These are phyloP conservation scores for Euura saliciscinereae DNA, from an alignment of 1,140 invertebrate species.

Conservation along the genomic window DNA sequence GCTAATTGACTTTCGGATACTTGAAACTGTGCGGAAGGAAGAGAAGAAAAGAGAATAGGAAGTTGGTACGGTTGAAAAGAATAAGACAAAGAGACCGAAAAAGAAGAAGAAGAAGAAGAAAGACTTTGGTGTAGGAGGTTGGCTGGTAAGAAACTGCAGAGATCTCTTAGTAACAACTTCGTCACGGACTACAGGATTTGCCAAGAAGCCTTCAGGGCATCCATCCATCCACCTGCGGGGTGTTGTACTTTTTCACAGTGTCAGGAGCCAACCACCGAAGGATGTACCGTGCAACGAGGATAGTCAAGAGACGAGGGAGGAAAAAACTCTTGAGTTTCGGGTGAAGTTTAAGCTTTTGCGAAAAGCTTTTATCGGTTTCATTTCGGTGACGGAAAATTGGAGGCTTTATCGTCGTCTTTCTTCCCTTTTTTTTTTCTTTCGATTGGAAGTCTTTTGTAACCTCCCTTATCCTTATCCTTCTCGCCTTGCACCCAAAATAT, in stretches of 20 bases:
- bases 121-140: too few relatives aligned
- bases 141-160: too few relatives aligned
- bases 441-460: slow-evolving; percentile 11
- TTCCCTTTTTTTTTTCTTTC: background rate
- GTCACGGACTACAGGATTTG: too few relatives aligned
- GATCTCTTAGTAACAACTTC: too few relatives aligned
- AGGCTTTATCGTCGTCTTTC: slow-evolving; percentile 11
- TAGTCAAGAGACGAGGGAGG: background rate
- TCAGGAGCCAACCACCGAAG: background rate
- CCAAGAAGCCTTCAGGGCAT: background rate
- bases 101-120: too few relatives aligned
- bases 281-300: background rate
- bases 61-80: too few relatives aligned
- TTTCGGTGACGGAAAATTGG: slow-evolving; percentile 17
- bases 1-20: too few relatives aligned
- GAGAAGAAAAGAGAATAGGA: too few relatives aligned
- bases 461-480: background rate
- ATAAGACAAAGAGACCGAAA: too few relatives aligned
- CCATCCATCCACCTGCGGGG: background rate
- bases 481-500: too few relatives aligned
- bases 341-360: slow-evolving; percentile 10
- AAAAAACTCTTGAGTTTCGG: background rate
- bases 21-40: too few relatives aligned
- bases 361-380: slow-evolving; percentile 14
- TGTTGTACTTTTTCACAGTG: background rate